Evolutionary conservation across 2,888 invertebrate genomes (phyloP).

Genomic region (Malthinus seriepunctatus): DNA sequence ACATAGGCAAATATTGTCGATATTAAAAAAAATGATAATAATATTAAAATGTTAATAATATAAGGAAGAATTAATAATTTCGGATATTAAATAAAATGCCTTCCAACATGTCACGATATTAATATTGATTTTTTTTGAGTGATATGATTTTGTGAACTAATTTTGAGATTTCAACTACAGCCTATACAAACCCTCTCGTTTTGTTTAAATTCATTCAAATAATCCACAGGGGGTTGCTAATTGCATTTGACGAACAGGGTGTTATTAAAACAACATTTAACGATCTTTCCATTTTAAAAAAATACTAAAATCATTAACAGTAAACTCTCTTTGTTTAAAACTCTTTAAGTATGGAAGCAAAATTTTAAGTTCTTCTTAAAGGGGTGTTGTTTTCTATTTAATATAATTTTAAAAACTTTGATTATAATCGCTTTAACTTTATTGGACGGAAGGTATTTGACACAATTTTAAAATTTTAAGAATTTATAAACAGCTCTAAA

Average conservation of each 20-base stretch:
- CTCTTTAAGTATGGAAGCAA: too few relatives aligned
- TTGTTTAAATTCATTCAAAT: conserved; percentile 11
- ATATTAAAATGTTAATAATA: too few relatives aligned
- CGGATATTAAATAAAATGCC: conserved; percentile 9
- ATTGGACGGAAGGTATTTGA: too few relatives aligned
- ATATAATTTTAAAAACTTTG: too few relatives aligned
- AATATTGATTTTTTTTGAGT: conserved; percentile 16
- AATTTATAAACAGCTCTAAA: too few relatives aligned
- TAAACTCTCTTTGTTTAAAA: background rate
- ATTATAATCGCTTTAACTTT: too few relatives aligned
- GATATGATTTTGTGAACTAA: conserved; percentile 10
- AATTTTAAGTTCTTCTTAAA: too few relatives aligned
- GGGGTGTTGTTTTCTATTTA: too few relatives aligned
- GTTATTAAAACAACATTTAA: conserved; percentile 9
- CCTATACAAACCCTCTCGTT: background rate
- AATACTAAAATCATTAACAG: background rate
- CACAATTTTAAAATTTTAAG: too few relatives aligned
- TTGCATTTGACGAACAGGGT: conserved; percentile 7
- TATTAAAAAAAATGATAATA: too few relatives aligned
- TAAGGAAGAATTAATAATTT: too few relatives aligned
- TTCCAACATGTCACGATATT: conserved; percentile 18
- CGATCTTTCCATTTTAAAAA: background rate
- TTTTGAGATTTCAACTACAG: conserved; percentile 16
- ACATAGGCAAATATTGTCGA: too few relatives aligned
- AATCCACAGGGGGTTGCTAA: conserved; percentile 9